Conservation (phyloP, 2,888 invertebrate species). For the Scaptomyza reducta region DNA sequence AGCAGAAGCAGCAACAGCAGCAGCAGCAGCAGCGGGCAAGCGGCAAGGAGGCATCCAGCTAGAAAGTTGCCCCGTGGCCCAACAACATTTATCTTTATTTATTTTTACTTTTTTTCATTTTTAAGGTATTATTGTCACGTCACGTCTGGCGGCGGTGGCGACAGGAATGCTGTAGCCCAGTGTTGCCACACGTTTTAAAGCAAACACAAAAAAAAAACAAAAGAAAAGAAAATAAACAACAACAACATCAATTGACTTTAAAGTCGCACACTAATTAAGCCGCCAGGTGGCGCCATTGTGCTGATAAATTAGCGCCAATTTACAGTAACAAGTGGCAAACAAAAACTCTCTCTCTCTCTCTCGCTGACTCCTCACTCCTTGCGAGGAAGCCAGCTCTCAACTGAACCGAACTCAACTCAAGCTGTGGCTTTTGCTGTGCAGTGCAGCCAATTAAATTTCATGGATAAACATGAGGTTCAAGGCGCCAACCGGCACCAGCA, state of each 20-base stretch:
- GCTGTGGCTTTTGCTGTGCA: conserved; percentile 48
- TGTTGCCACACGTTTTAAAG: conserved; percentile 48
- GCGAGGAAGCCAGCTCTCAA: conserved; percentile 4
- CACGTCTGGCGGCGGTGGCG: conserved; percentile 65
- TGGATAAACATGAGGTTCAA: conserved; percentile 72
- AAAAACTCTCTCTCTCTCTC: conserved; percentile 15
- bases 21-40: neutral
- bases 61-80: conserved; percentile 55
- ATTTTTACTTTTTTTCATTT: conserved; percentile 2
- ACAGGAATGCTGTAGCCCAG: conserved; percentile 10
- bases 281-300: conserved; percentile 64
- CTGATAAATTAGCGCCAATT: conserved; percentile 64
- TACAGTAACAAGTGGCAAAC: conserved; percentile 56
- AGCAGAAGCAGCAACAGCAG: conserved; percentile 16
- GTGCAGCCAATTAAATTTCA: conserved; percentile 74
- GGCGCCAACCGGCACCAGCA: conserved; percentile 22
- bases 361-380: neutral
- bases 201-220: conserved; percentile 1
- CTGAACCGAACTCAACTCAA: conserved; percentile 7
- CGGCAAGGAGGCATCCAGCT: conserved; percentile 21
- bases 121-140: conserved; percentile 74
- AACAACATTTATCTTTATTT: conserved; percentile 32
- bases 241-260: conserved; percentile 37
- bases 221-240: conserved; percentile 3
- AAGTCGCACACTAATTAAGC: conserved; percentile 55